Conservation (phyloP, 1,140 invertebrate genomes). For the Xylocopa sonorina region DNA sequence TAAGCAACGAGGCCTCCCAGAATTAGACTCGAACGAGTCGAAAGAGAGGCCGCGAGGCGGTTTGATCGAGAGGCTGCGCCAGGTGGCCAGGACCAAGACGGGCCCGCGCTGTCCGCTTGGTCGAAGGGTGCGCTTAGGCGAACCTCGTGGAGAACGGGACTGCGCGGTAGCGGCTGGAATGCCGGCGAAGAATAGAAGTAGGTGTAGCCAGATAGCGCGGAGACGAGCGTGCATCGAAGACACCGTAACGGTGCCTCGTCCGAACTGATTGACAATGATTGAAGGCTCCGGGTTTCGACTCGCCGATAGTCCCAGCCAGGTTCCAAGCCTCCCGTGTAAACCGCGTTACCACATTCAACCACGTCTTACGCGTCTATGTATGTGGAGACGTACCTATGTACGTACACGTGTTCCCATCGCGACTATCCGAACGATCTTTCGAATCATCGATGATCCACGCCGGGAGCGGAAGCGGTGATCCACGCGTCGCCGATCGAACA, state of each 20-base stretch:
- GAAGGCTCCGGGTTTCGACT: conserved; percentile 63
- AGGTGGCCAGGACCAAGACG: conserved; percentile 8
- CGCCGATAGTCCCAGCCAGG: conserved; percentile 8
- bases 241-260: conserved; percentile 70
- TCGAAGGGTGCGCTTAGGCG: background rate
- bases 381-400: no score
- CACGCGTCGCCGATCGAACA: conserved; percentile 37
- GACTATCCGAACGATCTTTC: conserved; percentile 45
- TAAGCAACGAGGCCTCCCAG: background rate
- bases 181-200: conserved; percentile 68
- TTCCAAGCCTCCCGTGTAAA: conserved; percentile 45
- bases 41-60: background rate
- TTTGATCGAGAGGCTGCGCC: conserved; percentile 17
- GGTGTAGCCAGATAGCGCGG: conserved; percentile 47
- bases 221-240: conserved; percentile 59
- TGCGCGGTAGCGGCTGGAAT: conserved; percentile 54
- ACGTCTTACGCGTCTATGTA: no score
- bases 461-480: conserved; percentile 44
- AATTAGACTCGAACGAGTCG: background rate
- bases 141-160: conserved; percentile 63
- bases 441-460: conserved; percentile 26
- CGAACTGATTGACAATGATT: conserved; percentile 77
- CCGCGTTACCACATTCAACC: no score
- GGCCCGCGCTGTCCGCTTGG: background rate
- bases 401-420: conserved; percentile 11